Percentiles rank a stretch among this genome's conserved stretches.
Conservation (phyloP, 2,797 vertebrate species). For the Salarias fasciatus region DNA sequence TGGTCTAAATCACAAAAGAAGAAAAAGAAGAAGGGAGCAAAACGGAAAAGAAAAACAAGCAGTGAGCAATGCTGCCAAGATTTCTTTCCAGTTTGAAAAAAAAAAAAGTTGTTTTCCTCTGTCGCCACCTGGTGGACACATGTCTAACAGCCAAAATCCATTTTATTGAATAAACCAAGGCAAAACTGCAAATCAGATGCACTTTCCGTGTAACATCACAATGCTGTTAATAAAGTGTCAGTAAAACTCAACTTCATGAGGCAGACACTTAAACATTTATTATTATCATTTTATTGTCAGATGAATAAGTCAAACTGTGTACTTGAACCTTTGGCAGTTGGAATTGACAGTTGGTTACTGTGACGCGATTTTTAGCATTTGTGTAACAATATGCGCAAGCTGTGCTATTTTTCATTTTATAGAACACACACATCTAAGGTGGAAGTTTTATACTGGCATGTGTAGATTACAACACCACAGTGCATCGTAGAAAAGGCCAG, state of each 20-base stretch:
- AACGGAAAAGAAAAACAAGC: constrained; percentile 47
- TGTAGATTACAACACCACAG: constrained; percentile 16
- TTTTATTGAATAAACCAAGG: too few species aligned
- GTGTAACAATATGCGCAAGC: neutral
- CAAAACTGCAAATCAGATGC: too few species aligned
- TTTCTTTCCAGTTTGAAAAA: too few species aligned
- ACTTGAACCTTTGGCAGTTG: constrained; percentile 42
- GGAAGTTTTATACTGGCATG: neutral
- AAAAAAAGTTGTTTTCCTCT: neutral
- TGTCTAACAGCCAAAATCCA: neutral
- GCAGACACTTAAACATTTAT: constrained; percentile 3
- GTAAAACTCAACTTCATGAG: neutral
- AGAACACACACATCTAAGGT: constrained; percentile 16
- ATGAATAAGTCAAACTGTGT: constrained; percentile 11
- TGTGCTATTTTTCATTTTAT: constrained; percentile 4
- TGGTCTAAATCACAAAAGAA: constrained; percentile 84
- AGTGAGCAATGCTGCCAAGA: neutral
- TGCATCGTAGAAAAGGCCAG: constrained; percentile 36
- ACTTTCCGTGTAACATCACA: too few species aligned
- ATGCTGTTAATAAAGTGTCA: too few species aligned
- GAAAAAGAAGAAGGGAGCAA: constrained; percentile 73
- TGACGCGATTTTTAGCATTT: neutral
- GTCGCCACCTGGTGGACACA: constrained; percentile 35
- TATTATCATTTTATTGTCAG: constrained; percentile 59
- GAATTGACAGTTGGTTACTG: constrained; percentile 1